Base-by-base conservation (phyloP, 2,113 vertebrate genomes). In the Maccullochella peelii region DNA sequence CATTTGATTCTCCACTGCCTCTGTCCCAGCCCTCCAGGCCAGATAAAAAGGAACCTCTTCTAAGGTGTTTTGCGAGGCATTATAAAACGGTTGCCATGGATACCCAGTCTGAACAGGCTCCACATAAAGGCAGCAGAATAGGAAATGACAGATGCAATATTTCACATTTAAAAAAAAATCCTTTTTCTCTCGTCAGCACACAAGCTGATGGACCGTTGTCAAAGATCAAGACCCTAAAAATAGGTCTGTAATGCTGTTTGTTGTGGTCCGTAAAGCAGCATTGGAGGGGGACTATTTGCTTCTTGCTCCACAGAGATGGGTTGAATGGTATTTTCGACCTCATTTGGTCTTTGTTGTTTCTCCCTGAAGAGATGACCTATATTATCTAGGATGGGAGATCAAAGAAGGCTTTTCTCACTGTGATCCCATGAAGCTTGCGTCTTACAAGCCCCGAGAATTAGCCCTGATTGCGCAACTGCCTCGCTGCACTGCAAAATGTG, bases 31-130 rank as follows among this genome's bases (percentile, higher is more conserved):
- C 80, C 89, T 86, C 62, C 81, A 83, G 88, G 86, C 89, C 88
- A 68, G 90, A 93, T 93, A 89, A 93, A 92, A 94, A 90, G 85
- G 42, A 91, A 67, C 72, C 91, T 92, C 82, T 92, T 92, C 85
- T 83, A 70, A 94, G 93, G 94, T 94, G 91, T 90, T 94, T 93
- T 65, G 81, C 33, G 20, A 92, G 82, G 90, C 89, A 91, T 94
- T 93, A 94, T 93, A 84, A 94, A 94, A 92, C 71, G 67, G 94
- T 95, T 94, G 93, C 90, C 91, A 94, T 93, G 93, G 94, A 88
- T 90, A 95, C 93, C 73, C 88, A 86, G 86, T 88, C 90, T 91
- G 92, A 91, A 89, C 84, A 86, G 86, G 86, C 92, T 89, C 83
- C 84, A 91, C 91, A 88, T 83, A 85, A 82, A 90, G 82, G 88